Conservation (phyloP, 1,140 invertebrate genomes). For the Nixonia krombeini region DNA sequence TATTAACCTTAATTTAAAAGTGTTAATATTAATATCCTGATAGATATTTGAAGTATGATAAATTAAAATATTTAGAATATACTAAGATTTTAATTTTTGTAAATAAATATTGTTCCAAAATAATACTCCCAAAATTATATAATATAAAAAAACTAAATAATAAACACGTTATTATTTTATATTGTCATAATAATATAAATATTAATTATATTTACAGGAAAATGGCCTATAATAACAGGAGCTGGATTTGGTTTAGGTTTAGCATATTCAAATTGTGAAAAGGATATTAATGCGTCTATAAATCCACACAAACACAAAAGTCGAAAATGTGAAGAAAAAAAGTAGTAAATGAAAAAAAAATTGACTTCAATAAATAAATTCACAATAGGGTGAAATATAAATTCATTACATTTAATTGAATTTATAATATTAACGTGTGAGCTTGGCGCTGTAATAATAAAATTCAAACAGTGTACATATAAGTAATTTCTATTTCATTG, state of each 20-base stretch:
- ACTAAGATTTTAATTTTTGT: too few relatives aligned
- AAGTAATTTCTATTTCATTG: slow-evolving; percentile 28
- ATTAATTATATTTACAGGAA: slow-evolving; percentile 66
- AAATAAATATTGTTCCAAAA: too few relatives aligned
- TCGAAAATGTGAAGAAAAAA: slow-evolving; percentile 27
- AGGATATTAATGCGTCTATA: slow-evolving; percentile 72
- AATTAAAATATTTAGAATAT: too few relatives aligned
- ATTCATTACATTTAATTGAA: slow-evolving; percentile 18
- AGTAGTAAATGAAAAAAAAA: slow-evolving; percentile 11
- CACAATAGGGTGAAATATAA: slow-evolving; percentile 14
- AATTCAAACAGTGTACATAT: slow-evolving; percentile 53
- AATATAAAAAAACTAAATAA: too few relatives aligned
- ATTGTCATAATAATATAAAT: neutral
- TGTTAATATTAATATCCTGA: too few relatives aligned
- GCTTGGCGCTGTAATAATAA: slow-evolving; percentile 42
- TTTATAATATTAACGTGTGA: slow-evolving; percentile 14
- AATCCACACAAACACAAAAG: slow-evolving; percentile 30
- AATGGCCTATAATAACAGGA: slow-evolving; percentile 82
- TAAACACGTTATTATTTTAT: too few relatives aligned
- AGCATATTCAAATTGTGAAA: slow-evolving; percentile 84
- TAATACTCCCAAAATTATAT: too few relatives aligned
- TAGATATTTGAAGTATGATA: too few relatives aligned
- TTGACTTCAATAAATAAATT: too few relatives aligned
- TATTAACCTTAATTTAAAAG: too few relatives aligned
- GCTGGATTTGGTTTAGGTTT: slow-evolving; percentile 82